These are phyloP conservation scores for Brachyhypopomus gauderio DNA, from an alignment of 2,113 vertebrate genomes.

Conservation along the genomic window DNA sequence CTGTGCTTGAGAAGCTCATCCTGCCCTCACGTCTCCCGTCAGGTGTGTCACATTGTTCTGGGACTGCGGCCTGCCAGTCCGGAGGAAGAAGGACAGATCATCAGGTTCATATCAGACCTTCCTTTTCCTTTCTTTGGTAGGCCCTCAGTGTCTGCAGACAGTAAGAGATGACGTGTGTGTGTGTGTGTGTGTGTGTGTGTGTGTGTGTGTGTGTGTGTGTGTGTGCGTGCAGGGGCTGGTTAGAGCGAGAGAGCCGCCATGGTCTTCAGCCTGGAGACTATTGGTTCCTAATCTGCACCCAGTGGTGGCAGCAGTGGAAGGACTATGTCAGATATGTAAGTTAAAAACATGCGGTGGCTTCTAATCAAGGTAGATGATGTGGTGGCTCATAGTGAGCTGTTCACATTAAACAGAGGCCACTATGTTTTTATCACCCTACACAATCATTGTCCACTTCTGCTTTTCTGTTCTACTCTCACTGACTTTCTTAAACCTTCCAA, in stretches of 20 bases:
- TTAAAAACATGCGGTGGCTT: neutral
- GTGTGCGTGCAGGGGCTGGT: conserved; percentile 77
- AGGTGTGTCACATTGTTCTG: conserved; percentile 89
- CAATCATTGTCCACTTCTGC: too few species aligned
- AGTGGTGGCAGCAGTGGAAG: conserved; percentile 92
- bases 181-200: too few species aligned
- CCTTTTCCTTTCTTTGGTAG: neutral
- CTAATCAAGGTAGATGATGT: too few species aligned
- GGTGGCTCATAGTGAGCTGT: neutral
- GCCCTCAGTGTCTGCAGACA: neutral
- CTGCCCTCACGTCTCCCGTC: neutral
- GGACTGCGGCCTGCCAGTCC: conserved; percentile 84
- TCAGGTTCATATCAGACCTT: conserved; percentile 70
- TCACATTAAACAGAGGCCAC: neutral
- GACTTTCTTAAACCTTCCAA: too few species aligned
- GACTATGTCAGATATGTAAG: conserved; percentile 91
- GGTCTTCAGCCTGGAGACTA: conserved; percentile 85
- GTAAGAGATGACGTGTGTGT: too few species aligned
- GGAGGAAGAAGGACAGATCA: conserved; percentile 89
- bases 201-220: too few species aligned
- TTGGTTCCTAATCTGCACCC: conserved; percentile 87
- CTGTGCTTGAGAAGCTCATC: neutral
- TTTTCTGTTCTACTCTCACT: too few species aligned
- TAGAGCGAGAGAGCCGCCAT: conserved; percentile 86
- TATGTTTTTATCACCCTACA: neutral